phyloP scores from a whole-genome alignment of 2,888 invertebrate genomes.

The Diplolepis rosae region DNA sequence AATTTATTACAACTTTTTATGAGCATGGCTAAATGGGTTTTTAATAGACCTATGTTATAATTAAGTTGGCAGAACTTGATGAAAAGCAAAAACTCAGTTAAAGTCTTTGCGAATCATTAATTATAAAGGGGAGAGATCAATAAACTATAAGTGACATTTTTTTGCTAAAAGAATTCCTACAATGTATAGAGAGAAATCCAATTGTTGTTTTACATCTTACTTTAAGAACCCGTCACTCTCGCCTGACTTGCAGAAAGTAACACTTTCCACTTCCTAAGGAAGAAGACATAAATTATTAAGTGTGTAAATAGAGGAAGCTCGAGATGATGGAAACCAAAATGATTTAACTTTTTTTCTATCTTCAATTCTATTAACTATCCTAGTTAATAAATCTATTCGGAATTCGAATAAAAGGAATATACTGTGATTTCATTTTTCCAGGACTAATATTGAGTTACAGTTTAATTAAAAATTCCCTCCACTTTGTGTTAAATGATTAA shows the following conservation, averaged over 20 bases:
- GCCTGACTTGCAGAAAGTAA: slow-evolving; percentile 5
- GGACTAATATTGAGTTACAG: no score
- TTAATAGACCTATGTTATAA: no score
- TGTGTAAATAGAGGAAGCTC: not conserved
- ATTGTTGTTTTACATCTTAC: not conserved
- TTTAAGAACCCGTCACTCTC: not conserved
- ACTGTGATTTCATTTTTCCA: no score
- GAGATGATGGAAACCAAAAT: not conserved
- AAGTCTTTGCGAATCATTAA: not conserved
- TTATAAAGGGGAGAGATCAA: not conserved
- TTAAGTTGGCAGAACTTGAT: no score
- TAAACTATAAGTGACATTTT: not conserved
- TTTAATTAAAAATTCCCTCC: no score
- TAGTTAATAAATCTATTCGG: not conserved
- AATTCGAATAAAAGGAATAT: no score
- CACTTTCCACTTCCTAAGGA: not conserved
- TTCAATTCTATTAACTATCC: not conserved
- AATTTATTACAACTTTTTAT: no score
- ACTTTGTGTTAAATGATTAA: no score
- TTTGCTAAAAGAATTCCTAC: not conserved
- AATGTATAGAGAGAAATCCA: not conserved
- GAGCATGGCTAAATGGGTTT: no score
- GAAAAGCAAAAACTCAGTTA: no score
- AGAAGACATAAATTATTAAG: not conserved
- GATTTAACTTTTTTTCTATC: no score